Evolutionary conservation across 1,140 invertebrate species (phyloP).

Genomic region (Zophobas atratus): DNA sequence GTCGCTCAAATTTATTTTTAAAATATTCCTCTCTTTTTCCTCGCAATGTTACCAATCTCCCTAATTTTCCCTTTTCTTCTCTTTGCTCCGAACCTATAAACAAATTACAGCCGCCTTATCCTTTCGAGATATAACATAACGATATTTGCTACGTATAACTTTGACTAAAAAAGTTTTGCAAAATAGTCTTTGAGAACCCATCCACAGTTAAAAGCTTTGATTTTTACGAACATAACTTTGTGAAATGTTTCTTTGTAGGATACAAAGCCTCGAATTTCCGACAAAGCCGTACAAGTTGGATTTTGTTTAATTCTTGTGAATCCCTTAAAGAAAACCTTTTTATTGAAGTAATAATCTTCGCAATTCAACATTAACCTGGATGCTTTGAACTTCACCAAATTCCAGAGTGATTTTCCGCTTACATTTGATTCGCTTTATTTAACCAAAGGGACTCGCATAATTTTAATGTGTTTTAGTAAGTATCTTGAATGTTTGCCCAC

Average conservation of each 20-base stretch:
- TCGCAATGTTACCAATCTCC: not conserved
- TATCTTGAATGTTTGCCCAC: too few species aligned
- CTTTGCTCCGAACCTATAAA: not conserved
- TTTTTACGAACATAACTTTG: not conserved
- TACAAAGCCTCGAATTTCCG: conserved; percentile 1
- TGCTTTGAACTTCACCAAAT: not conserved
- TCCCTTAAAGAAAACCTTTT: not conserved
- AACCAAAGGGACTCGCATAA: not conserved
- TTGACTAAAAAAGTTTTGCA: too few species aligned
- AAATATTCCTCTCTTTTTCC: conserved; percentile 11
- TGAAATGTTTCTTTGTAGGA: not conserved
- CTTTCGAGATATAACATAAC: too few species aligned
- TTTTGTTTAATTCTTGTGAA: not conserved
- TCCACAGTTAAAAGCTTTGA: not conserved
- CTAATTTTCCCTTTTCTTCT: too few species aligned
- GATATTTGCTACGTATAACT: too few species aligned
- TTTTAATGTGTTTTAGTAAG: too few species aligned
- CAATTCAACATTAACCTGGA: not conserved
- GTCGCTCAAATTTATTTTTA: conserved; percentile 35
- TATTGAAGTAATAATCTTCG: conserved; percentile 9
- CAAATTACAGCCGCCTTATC: not conserved
- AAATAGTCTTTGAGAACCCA: too few species aligned
- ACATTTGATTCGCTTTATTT: not conserved
- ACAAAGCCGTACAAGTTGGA: not conserved
- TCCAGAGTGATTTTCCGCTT: not conserved